A percentile compares a stretch with the other conserved stretches of the same genome.
phyloP scores from a whole-genome alignment of 1,140 invertebrate species.

The Leucophenga varia region DNA sequence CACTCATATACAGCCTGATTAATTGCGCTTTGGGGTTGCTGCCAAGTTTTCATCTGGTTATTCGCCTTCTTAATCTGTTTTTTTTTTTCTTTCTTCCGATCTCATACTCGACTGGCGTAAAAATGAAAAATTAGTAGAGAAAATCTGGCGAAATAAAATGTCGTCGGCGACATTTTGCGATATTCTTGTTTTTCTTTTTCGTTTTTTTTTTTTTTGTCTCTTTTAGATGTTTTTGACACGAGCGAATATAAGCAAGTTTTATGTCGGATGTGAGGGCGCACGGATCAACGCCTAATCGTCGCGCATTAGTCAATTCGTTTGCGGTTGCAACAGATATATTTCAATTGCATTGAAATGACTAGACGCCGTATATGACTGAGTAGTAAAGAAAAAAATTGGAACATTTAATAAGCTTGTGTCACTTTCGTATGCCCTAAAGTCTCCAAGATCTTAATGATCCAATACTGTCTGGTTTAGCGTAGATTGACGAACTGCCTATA shows the following conservation, averaged over 20 bases:
- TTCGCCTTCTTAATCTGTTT: conserved; percentile 2
- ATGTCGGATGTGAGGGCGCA: conserved; percentile 1
- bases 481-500: no score
- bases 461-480: no score
- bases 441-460: no score
- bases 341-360: no score
- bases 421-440: no score
- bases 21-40: conserved; percentile 43
- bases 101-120: conserved; percentile 30
- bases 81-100: conserved; percentile 15
- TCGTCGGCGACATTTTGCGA: conserved; percentile 56
- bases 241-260: no score
- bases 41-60: conserved; percentile 25
- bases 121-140: conserved; percentile 54
- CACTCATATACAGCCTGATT: conserved; percentile 23
- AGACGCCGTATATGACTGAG: no score
- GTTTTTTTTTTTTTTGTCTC: background rate
- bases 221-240: conserved; percentile 7
- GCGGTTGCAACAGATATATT: conserved; percentile 9
- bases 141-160: conserved; percentile 57
- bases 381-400: no score
- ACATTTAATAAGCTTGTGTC: no score
- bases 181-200: conserved; percentile 3
- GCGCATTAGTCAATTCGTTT: conserved; percentile 41
- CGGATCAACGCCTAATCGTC: conserved; percentile 38